Evolutionary conservation across 2,888 invertebrate species (phyloP).

Genomic region (Dolomedes plantarius): DNA sequence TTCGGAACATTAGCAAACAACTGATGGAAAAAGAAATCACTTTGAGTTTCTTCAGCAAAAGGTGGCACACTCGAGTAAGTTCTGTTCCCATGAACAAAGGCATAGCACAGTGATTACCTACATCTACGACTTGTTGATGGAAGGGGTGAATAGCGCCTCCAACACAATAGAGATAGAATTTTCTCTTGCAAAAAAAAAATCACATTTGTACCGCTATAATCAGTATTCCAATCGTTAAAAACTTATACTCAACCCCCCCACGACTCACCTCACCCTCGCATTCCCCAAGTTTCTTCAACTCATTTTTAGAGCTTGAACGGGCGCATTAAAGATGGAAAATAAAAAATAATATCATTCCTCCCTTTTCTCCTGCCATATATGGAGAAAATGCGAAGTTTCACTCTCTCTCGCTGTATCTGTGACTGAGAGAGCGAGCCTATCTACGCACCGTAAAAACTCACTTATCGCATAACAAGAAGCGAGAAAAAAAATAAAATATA

Average conservation of each 20-base stretch:
- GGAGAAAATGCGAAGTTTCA: conserved; percentile 16
- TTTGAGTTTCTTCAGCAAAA: not conserved
- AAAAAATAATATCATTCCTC: conserved; percentile 9
- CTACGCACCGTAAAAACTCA: conserved; percentile 60
- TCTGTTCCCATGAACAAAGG: not conserved
- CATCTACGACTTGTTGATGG: not conserved
- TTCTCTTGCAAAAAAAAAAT: not conserved
- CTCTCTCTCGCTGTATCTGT: no score
- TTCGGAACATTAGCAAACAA: not conserved
- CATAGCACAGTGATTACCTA: not conserved
- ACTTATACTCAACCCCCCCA: not conserved
- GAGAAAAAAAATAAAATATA: conserved; percentile 27
- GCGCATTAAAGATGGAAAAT: conserved; percentile 7
- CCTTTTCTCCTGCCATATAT: conserved; percentile 14
- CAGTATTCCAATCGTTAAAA: conserved; percentile 15
- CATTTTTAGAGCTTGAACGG: conserved; percentile 14
- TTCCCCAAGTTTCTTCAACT: not conserved
- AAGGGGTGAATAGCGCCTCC: not conserved
- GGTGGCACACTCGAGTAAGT: not conserved
- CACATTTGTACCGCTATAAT: conserved; percentile 8
- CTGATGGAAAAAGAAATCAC: not conserved
- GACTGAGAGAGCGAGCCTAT: not conserved
- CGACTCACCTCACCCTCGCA: not conserved
- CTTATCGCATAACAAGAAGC: conserved; percentile 41
- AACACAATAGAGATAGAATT: not conserved